Conservation (phyloP, 2,888 invertebrate genomes). For the Drosophila pseudotakahashii region DNA sequence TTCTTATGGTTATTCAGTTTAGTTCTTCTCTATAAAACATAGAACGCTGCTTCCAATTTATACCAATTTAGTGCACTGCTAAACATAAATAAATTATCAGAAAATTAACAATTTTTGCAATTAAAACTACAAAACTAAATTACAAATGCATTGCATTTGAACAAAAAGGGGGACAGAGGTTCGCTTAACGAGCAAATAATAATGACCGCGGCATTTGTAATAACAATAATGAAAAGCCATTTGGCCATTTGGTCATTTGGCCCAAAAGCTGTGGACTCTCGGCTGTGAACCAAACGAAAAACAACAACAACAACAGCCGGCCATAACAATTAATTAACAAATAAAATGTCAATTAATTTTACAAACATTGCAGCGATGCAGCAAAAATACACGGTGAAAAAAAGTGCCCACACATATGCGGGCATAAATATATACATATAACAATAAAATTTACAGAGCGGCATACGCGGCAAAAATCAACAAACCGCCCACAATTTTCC, state of each 20-base stretch:
- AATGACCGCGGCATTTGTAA: constrained; percentile 75
- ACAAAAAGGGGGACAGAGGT: constrained; percentile 1
- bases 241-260: constrained; percentile 69
- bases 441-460: constrained; percentile 74
- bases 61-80: constrained; percentile 8
- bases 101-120: constrained; percentile 75
- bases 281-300: constrained; percentile 53
- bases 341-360: constrained; percentile 84
- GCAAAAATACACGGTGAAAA: constrained; percentile 41
- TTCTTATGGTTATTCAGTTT: too few species aligned
- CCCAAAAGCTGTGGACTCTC: constrained; percentile 20
- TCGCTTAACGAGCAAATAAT: constrained; percentile 73
- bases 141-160: constrained; percentile 76
- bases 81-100: constrained; percentile 68
- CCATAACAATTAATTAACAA: constrained; percentile 83
- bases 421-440: constrained; percentile 57
- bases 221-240: constrained; percentile 78
- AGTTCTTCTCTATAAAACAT: too few species aligned
- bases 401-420: constrained; percentile 36
- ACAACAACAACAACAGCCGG: constrained; percentile 34
- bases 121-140: constrained; percentile 79
- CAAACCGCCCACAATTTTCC: constrained; percentile 13
- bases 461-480: constrained; percentile 33
- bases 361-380: constrained; percentile 71
- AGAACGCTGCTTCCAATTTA: constrained; percentile 1